Conservation (phyloP, 2,797 vertebrate genomes). For the Enteromius trimaculatus region DNA sequence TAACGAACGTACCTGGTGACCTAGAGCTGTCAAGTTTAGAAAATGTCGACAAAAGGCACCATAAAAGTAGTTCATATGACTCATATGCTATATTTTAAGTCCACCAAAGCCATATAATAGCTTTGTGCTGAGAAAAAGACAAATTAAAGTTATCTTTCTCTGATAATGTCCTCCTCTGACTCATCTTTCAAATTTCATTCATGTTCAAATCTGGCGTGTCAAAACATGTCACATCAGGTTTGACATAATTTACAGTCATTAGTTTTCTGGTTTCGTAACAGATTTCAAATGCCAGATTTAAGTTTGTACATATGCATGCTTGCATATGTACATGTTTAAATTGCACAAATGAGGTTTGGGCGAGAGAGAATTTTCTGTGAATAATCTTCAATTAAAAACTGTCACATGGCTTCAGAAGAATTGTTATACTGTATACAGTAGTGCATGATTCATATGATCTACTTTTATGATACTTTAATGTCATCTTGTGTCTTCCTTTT, state of each 20-base stretch:
- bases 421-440: not conserved
- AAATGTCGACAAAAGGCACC: not conserved
- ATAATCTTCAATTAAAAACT: not conserved
- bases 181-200: not conserved
- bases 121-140: not conserved
- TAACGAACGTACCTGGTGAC: not conserved
- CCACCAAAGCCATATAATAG: not conserved
- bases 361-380: not conserved
- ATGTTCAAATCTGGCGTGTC: not conserved
- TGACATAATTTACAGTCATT: not conserved
- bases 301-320: not conserved
- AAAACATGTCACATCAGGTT: not conserved
- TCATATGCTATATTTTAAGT: not conserved
- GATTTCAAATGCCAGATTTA: not conserved
- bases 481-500: not conserved
- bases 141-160: slow-evolving; percentile 6
- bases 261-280: not conserved
- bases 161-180: not conserved
- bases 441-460: not conserved
- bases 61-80: not conserved
- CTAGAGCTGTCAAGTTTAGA: not conserved
- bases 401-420: not conserved
- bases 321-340: not conserved
- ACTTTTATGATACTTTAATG: not conserved
- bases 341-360: not conserved